phyloP scores from a whole-genome alignment of 2,113 vertebrate genomes.

The Syngnathoides biaculeatus region DNA sequence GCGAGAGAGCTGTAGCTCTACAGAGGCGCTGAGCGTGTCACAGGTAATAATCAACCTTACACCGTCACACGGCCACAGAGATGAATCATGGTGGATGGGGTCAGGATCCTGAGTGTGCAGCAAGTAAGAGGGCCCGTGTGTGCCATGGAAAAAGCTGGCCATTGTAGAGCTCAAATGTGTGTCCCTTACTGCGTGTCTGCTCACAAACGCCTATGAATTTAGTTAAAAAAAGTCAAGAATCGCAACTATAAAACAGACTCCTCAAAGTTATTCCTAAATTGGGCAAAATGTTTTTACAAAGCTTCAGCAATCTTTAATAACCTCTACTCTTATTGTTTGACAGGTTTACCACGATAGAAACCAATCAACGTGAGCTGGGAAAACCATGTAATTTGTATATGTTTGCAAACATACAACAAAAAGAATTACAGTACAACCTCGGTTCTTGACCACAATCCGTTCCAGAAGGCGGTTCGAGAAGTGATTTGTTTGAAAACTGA shows the following conservation, averaged over 20 bases:
- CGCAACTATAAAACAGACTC: too few relatives aligned
- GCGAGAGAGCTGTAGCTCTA: conserved; percentile 49
- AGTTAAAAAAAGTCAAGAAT: not conserved
- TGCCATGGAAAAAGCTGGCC: conserved; percentile 18
- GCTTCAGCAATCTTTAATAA: too few relatives aligned
- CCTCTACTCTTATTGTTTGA: not conserved
- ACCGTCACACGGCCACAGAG: conserved; percentile 45
- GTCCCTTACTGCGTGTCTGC: not conserved
- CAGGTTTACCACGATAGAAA: not conserved
- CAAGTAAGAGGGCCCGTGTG: conserved; percentile 15
- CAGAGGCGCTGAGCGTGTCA: conserved; percentile 46
- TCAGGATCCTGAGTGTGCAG: conserved; percentile 17
- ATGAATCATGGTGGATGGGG: conserved; percentile 51
- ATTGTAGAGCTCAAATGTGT: conserved; percentile 9
- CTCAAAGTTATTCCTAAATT: too few relatives aligned
- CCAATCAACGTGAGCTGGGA: not conserved
- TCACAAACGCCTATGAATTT: not conserved
- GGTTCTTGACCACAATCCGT: too few relatives aligned
- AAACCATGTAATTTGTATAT: not conserved
- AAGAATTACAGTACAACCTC: too few relatives aligned
- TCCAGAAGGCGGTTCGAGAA: too few relatives aligned
- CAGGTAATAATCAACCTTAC: conserved; percentile 61
- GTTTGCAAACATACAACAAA: not conserved
- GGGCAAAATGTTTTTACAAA: too few relatives aligned
- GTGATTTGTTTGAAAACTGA: too few relatives aligned